Percentiles rank a stretch among this genome's conserved stretches.
Evolutionary conservation across 1,140 invertebrate genomes (phyloP).

Genomic region (Gonioctena quinquepunctata): DNA sequence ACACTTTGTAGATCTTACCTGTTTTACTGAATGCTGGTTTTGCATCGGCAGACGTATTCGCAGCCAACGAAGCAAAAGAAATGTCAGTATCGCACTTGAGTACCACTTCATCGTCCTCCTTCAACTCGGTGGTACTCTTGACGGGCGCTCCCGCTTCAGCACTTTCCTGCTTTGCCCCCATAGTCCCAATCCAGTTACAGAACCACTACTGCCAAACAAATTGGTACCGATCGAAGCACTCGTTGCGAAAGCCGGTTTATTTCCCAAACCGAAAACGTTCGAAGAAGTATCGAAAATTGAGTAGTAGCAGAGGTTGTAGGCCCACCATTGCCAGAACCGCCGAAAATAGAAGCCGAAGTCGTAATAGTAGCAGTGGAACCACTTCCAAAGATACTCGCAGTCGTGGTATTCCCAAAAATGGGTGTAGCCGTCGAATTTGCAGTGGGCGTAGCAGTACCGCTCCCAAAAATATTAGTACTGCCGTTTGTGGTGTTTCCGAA

Average conservation of each 20-base stretch:
- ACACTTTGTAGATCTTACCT: too few species aligned
- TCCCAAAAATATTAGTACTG: neutral
- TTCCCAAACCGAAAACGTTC: neutral
- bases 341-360: neutral
- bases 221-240: neutral
- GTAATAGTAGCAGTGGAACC: too few species aligned
- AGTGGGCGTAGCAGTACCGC: neutral
- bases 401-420: neutral
- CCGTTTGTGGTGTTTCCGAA: constrained; percentile 25
- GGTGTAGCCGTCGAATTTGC: neutral
- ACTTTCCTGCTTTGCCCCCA: neutral
- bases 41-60: constrained; percentile 22
- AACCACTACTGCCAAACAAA: too few species aligned
- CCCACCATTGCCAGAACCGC: constrained; percentile 14
- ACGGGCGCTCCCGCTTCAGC: constrained; percentile 10
- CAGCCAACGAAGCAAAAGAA: constrained; percentile 53
- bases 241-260: neutral
- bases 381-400: neutral
- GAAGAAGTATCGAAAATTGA: neutral
- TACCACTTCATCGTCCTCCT: constrained; percentile 36
- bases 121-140: constrained; percentile 32
- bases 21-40: constrained; percentile 23
- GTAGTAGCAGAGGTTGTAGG: neutral
- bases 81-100: constrained; percentile 41
- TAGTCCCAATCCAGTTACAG: too few species aligned